Conservation (phyloP, 2,888 invertebrate genomes). For the Plebejus anna region DNA sequence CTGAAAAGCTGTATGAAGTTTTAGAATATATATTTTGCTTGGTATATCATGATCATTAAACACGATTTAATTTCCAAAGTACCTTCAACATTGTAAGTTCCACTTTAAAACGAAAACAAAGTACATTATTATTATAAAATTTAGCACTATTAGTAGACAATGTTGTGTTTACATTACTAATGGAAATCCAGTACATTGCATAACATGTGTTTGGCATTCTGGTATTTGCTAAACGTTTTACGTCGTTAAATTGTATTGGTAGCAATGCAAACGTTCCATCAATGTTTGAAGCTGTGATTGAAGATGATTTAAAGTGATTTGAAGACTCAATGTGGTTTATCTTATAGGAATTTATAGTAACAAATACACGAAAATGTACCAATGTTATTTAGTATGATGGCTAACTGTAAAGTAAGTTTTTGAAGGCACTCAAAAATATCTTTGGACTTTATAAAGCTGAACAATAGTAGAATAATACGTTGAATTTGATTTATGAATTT, state of each 20-base stretch:
- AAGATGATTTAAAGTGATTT: background rate
- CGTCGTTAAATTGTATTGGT: slow-evolving; percentile 7
- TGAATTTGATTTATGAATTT: too few relatives aligned
- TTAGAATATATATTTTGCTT: too few relatives aligned
- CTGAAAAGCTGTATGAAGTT: too few relatives aligned
- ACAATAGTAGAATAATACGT: too few relatives aligned
- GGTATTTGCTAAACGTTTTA: slow-evolving; percentile 1
- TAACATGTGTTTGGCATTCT: slow-evolving; percentile 1
- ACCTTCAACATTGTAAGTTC: too few relatives aligned
- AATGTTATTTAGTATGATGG: too few relatives aligned
- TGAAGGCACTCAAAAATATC: too few relatives aligned
- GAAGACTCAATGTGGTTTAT: background rate
- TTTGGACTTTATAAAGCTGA: too few relatives aligned
- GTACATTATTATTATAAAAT: background rate
- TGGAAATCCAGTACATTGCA: background rate
- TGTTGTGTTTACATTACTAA: slow-evolving; percentile 5
- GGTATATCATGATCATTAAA: too few relatives aligned
- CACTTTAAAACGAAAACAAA: background rate
- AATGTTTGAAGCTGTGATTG: background rate
- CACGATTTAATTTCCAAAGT: too few relatives aligned
- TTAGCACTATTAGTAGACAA: background rate
- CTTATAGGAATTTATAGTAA: background rate
- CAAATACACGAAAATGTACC: background rate
- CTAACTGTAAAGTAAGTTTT: too few relatives aligned
- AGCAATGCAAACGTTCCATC: background rate